Conservation (phyloP, 2,113 vertebrate genomes). For the Plectropomus leopardus region DNA sequence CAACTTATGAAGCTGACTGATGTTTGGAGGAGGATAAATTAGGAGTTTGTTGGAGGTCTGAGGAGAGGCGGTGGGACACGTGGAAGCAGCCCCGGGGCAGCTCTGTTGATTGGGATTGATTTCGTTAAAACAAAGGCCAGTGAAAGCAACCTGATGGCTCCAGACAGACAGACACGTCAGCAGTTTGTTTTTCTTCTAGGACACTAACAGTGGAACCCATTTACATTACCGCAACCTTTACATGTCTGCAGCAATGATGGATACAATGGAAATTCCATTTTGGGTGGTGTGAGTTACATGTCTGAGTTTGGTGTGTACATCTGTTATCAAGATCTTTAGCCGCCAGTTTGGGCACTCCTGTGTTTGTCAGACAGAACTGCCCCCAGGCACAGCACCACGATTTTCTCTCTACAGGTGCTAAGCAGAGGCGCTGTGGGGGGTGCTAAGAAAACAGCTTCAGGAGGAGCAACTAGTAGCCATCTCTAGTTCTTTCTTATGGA, state of each 20-base stretch:
- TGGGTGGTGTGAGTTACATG: not conserved
- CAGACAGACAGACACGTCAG: constrained; percentile 4
- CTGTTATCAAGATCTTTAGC: not conserved
- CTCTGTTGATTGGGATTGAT: constrained; percentile 47
- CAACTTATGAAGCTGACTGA: constrained; percentile 50
- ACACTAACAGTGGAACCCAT: not conserved
- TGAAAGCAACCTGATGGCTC: constrained; percentile 36
- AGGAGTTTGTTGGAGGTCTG: constrained; percentile 33
- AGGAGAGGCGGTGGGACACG: constrained; percentile 19
- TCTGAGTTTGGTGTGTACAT: not conserved
- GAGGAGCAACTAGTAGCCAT: no score
- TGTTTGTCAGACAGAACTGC: not conserved
- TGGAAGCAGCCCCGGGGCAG: constrained; percentile 10
- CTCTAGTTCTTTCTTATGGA: no score
- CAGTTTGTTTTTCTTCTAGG: constrained; percentile 2
- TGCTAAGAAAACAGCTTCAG: no score
- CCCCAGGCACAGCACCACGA: no score
- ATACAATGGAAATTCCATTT: not conserved
- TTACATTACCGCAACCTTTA: not conserved
- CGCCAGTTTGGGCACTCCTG: not conserved
- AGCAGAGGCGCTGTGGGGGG: no score
- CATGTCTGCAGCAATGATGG: not conserved
- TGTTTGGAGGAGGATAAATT: constrained; percentile 51
- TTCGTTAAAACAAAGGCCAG: constrained; percentile 48
- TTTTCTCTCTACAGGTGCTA: no score